Evolutionary conservation across 2,797 vertebrate genomes (phyloP), one percentile per base, ranked within the genome.

Genomic region (Cirrhinus mrigala): DNA sequence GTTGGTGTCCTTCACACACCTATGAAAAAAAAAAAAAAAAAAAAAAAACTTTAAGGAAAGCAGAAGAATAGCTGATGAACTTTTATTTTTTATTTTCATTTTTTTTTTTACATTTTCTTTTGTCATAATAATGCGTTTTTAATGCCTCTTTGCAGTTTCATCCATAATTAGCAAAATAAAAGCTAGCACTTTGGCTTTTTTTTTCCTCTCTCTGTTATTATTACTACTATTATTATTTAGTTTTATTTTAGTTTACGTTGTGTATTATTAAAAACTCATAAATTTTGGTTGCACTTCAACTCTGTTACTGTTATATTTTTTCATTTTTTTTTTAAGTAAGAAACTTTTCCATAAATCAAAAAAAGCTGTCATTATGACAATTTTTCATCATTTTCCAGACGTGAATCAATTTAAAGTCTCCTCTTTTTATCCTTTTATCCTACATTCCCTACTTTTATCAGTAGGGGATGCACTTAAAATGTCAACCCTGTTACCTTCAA

Each of bases 401-500:
- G 37, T 22, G 0, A 60, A 58, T 60, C 22, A 18, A 18, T 60
- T 78, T 76, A 9, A 78, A 44, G 3, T 60, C 8, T 18, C 8
- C 14, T 78, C 22, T 40, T 77, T 52, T 24, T 10, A 24, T 10
- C 0, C 2, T 29, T 1, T 11, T 16, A 24, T 40, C 22, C 22
- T 76, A 71, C 14, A 8, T 24, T 75, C 22, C 22, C 33, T 78
- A 16, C 14, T 24, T 60, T 78, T 44, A 16, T 78, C 75, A 24
- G 54, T 44, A 60, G 33, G 8, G 7, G 54, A 37, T 76, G 33
- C 29, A 58, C 3, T 76, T n/a, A 40, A 76, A 76, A 77, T 77
- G 54, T 77, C 54, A 60, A 24, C 54, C 22, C 74, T 60, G 22
- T 40, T 58, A 78, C 33, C 54, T 60, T 78, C 8, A 46, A 60